A percentile compares a stretch with the other conserved stretches of the same genome.
Evolutionary conservation across 2,113 vertebrate genomes (phyloP).

Genomic region (Promerops cafer): DNA sequence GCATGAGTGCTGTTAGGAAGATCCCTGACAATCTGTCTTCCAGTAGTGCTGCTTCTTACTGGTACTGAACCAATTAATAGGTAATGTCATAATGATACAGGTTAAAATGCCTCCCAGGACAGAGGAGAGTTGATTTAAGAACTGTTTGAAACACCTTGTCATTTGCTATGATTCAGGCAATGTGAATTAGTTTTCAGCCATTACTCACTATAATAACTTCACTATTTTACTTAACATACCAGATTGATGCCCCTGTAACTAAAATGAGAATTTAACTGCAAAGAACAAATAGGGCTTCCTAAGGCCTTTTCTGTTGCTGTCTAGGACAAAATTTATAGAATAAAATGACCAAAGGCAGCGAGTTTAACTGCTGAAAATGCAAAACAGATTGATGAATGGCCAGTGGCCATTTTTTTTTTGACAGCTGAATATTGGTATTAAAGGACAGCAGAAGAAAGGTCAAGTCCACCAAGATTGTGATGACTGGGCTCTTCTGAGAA

Average conservation of each 20-base stretch:
- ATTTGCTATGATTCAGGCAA: neutral
- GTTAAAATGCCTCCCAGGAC: neutral
- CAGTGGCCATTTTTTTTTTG: neutral
- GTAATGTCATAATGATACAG: neutral
- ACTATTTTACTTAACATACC: neutral
- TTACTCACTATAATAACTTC: neutral
- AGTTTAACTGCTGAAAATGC: neutral
- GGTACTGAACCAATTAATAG: neutral
- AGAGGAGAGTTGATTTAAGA: neutral
- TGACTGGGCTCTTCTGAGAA: neutral
- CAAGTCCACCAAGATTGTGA: fast-evolving
- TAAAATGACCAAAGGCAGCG: neutral
- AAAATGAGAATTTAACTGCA: neutral
- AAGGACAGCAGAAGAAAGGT: neutral
- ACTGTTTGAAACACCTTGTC: neutral
- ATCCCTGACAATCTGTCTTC: neutral
- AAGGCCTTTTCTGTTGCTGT: neutral
- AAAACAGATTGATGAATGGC: neutral
- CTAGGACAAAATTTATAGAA: neutral
- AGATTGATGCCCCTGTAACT: neutral
- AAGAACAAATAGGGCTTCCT: neutral
- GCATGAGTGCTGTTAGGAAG: neutral
- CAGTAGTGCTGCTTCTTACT: neutral
- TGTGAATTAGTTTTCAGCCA: neutral
- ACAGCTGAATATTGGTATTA: neutral